These are phyloP conservation scores for Rhombomys opimus DNA, from an alignment of 2,113 vertebrate species.

Conservation along the genomic window DNA sequence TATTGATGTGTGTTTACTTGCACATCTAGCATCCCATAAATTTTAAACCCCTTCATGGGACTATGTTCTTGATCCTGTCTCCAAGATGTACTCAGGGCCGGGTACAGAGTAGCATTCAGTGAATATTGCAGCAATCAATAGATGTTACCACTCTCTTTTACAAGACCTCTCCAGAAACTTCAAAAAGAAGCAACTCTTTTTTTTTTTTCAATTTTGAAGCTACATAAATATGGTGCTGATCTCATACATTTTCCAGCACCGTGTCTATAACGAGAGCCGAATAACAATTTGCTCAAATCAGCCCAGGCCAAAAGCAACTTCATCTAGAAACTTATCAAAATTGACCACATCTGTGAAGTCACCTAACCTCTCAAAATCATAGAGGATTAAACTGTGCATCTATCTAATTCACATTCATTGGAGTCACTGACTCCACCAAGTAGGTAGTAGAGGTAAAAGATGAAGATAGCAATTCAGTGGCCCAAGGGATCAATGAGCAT, in stretches of 20 bases:
- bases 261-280: neutral
- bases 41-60: neutral
- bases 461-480: conserved; percentile 14
- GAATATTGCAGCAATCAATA: conserved; percentile 45
- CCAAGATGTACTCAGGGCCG: neutral
- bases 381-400: conserved; percentile 12
- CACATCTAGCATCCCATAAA: neutral
- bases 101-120: neutral
- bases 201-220: neutral
- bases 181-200: conserved; percentile 3
- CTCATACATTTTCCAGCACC: neutral
- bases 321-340: conserved; percentile 56
- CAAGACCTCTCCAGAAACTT: conserved; percentile 44
- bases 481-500: conserved; percentile 28
- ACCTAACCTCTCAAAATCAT: conserved; percentile 2
- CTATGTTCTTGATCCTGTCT: neutral
- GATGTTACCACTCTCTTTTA: conserved; percentile 6
- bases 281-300: conserved; percentile 32
- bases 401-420: conserved; percentile 48
- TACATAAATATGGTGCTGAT: conserved; percentile 23
- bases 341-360: conserved; percentile 47
- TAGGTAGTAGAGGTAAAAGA: conserved; percentile 2
- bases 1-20: neutral
- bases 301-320: neutral
- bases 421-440: neutral